Conservation (phyloP, 1,140 invertebrate genomes). For the Tribolium madens region DNA sequence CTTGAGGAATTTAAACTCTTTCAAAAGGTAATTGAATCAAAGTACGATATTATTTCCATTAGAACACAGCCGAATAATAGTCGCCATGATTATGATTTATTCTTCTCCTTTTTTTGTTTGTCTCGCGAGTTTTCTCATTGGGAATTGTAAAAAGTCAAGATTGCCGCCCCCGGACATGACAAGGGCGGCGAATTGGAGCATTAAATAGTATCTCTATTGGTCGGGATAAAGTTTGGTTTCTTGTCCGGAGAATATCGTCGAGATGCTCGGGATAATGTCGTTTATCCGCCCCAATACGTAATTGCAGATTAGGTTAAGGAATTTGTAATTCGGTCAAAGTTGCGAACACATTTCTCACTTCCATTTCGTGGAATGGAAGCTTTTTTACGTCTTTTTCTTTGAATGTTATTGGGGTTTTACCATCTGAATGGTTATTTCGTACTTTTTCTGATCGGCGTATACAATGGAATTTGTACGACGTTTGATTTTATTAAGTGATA, state of each 20-base stretch:
- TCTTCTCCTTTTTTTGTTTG: not conserved
- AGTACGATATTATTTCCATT: conserved; percentile 16
- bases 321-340: conserved; percentile 14
- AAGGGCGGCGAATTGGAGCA: conserved; percentile 11
- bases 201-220: conserved; percentile 11
- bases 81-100: conserved; percentile 15
- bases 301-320: not conserved
- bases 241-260: conserved; percentile 17
- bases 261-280: conserved; percentile 17
- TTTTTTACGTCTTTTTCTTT: conserved; percentile 7
- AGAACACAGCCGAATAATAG: not conserved
- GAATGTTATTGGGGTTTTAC: not conserved
- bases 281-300: conserved; percentile 29
- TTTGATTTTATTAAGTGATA: conserved; percentile 8
- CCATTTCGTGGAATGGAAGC: not conserved
- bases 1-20: not conserved
- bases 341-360: conserved; percentile 3
- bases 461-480: not conserved
- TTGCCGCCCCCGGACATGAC: conserved; percentile 17
- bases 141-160: conserved; percentile 1
- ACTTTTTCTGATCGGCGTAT: not conserved
- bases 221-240: not conserved
- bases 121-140: not conserved
- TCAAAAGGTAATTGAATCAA: conserved; percentile 21
- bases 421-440: not conserved